phyloP scores from a whole-genome alignment of 1,140 invertebrate species.

The Matsumurasca onukii region DNA sequence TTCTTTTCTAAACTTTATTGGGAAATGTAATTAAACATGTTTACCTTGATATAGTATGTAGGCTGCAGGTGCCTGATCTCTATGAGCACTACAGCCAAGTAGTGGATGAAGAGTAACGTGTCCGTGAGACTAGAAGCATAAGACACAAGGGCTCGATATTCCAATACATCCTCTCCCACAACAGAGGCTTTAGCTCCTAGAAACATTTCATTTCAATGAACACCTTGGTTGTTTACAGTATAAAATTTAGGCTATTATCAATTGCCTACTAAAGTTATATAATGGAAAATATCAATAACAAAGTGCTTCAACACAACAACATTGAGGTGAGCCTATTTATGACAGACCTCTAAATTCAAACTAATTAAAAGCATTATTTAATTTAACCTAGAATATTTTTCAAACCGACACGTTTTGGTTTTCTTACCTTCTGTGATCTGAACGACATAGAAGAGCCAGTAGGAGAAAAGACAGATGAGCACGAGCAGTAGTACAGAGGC shows the following conservation, averaged over 20 bases:
- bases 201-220: slow-evolving; percentile 34
- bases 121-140: slow-evolving; percentile 91
- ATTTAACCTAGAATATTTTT: too few species aligned
- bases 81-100: slow-evolving; percentile 88
- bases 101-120: slow-evolving; percentile 93
- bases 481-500: slow-evolving; percentile 84
- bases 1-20: too few species aligned
- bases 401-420: too few species aligned
- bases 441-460: slow-evolving; percentile 97
- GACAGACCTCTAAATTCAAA: too few species aligned
- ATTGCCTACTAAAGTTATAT: not conserved
- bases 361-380: too few species aligned
- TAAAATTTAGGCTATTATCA: not conserved
- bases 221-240: not conserved
- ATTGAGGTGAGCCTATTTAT: too few species aligned
- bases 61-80: slow-evolving; percentile 90
- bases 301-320: not conserved
- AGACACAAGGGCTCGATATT: slow-evolving; percentile 82
- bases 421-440: slow-evolving; percentile 54
- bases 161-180: slow-evolving; percentile 72
- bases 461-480: slow-evolving; percentile 91
- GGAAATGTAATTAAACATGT: too few species aligned
- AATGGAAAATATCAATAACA: too few species aligned
- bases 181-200: slow-evolving; percentile 76
- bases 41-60: slow-evolving; percentile 83